Evolutionary conservation across 2,888 invertebrate genomes (phyloP), one percentile per base, ranked within the genome.

Genomic region (Euzetes globulus): DNA sequence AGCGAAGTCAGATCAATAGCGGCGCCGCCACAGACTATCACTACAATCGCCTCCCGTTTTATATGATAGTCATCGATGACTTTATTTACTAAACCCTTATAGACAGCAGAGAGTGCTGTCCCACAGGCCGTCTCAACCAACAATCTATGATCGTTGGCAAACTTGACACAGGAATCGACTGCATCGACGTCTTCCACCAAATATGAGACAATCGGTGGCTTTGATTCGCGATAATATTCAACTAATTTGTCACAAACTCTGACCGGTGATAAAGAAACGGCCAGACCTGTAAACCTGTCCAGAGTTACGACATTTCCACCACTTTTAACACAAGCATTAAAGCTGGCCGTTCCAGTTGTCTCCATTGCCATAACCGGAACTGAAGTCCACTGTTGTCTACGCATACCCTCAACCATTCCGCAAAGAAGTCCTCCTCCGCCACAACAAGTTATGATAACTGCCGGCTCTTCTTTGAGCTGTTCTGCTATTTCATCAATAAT

Each of bases 1-100:
- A 86, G 0, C 81, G 87, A 17, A 81, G 88, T 52, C 83, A 88
- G 17, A 82, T 87, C 82, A 83, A 88, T 82, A 82, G 84, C 77
- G 83, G 86, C 79, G 81, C 89, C 79, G 83, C 88, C 82, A 84
- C 85, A 85, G 0, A 84, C 83, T 9, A 85, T 80, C 17, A 84
- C 80, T 19, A 85, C 81, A 11, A 82, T 81, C 13, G 82, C 82
- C 77, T 82, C 78, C 80, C 76, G 47, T 47, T 41, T 25, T 19
- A 15, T 68, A 17, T 41, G n/a, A 68, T 19, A 41, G 0, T 13
- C 13, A 6, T 37, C 68, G 1, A 25, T 22, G 11, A 37, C 37
- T 19, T 50, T 37, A 17, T 29, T 73, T 9, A 85, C 75, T 1
- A 82, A 77, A 11, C 81, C 80, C 27, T 80, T 80, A 78, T 85